Conservation (phyloP, 2,888 invertebrate genomes). For the Erebia epiphron region DNA sequence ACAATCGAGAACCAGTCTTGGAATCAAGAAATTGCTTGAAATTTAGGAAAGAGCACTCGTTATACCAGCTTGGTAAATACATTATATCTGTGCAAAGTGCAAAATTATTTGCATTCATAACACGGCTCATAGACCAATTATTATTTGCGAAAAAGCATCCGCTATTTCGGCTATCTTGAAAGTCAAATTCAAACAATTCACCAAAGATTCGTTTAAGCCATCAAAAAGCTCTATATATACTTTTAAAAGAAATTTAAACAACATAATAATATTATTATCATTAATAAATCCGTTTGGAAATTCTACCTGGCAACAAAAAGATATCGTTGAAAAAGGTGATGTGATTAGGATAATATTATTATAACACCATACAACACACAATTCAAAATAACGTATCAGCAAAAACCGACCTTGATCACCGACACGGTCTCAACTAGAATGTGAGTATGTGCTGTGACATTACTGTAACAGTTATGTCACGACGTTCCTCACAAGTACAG, state of each 20-base stretch:
- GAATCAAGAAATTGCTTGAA: constrained; percentile 6
- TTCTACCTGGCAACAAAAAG: no score
- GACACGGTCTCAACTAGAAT: constrained; percentile 5
- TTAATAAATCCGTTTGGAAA: no score
- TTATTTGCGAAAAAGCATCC: background rate
- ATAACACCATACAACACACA: no score
- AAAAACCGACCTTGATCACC: constrained; percentile 19
- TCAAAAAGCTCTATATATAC: background rate
- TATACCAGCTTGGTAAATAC: constrained; percentile 6
- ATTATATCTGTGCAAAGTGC: constrained; percentile 8
- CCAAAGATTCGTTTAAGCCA: no score
- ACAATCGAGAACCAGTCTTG: constrained; percentile 10
- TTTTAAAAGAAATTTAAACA: no score
- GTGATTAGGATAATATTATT: no score
- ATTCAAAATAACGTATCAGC: background rate
- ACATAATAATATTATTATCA: no score
- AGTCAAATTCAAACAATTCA: background rate
- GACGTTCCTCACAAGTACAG: constrained; percentile 49
- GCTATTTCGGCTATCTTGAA: background rate
- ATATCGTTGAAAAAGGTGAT: no score
- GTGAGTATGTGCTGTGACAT: constrained; percentile 57
- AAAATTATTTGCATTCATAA: constrained; percentile 2
- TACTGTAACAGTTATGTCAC: constrained; percentile 68
- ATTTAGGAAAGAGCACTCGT: constrained; percentile 16
- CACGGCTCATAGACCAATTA: background rate